Evolutionary conservation across 2,113 vertebrate species (phyloP).

Genomic region (Acrocephalus arundinaceus): DNA sequence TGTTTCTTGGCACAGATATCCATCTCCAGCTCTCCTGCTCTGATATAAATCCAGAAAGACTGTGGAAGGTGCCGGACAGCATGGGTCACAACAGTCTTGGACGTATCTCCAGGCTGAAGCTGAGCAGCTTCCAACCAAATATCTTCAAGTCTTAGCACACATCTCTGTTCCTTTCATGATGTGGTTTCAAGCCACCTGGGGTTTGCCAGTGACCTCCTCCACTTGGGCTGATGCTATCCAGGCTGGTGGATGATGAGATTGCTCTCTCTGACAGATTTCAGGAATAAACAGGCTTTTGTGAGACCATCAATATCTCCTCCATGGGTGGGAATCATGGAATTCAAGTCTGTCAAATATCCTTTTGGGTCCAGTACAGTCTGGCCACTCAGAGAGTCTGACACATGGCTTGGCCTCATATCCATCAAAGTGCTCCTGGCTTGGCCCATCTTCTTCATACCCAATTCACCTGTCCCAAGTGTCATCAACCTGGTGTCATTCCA

Average conservation of each 20-base stretch:
- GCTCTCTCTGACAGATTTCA: conserved; percentile 93
- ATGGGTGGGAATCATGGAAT: conserved; percentile 93
- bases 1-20: conserved; percentile 91
- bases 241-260: conserved; percentile 90
- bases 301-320: conserved; percentile 92
- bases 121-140: conserved; percentile 92
- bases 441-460: conserved; percentile 96
- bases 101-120: conserved; percentile 91
- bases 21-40: conserved; percentile 92
- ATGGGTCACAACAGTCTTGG: conserved; percentile 91
- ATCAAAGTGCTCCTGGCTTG: conserved; percentile 93
- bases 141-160: conserved; percentile 93
- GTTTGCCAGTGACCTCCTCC: conserved; percentile 92
- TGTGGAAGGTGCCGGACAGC: conserved; percentile 91
- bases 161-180: conserved; percentile 96
- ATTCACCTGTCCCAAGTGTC: conserved; percentile 88
- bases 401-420: conserved; percentile 93
- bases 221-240: conserved; percentile 93
- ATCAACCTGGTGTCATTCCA: conserved; percentile 90
- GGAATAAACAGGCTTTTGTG: conserved; percentile 92
- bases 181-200: conserved; percentile 92
- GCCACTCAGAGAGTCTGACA: conserved; percentile 92
- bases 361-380: conserved; percentile 94
- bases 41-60: conserved; percentile 91
- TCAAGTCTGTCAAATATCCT: conserved; percentile 92